These are phyloP conservation scores for Harpagifer antarcticus DNA, from an alignment of 2,797 vertebrate species.

Conservation along the genomic window DNA sequence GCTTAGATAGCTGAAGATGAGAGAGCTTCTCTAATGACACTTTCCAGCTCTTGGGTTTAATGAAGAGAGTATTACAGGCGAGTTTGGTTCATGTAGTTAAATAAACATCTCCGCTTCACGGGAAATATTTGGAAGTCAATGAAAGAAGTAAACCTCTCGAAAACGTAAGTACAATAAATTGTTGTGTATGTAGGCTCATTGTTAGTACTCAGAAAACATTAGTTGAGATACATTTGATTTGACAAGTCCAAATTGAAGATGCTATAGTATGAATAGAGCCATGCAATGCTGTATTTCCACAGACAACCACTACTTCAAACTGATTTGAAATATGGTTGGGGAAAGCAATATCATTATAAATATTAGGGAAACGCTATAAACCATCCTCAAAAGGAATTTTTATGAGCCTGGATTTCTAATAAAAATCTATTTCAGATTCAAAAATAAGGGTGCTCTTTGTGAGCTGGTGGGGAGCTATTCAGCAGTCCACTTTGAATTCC, in stretches of 20 bases:
- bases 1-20: conserved; percentile 57
- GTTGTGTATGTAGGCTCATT: conserved; percentile 56
- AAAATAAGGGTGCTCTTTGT: conserved; percentile 72
- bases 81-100: conserved; percentile 51
- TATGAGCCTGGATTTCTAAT: conserved; percentile 75
- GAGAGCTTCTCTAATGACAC: conserved; percentile 59
- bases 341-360: conserved; percentile 76
- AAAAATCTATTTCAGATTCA: conserved; percentile 67
- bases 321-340: conserved; percentile 69
- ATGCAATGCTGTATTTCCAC: conserved; percentile 33
- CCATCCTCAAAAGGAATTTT: conserved; percentile 82
- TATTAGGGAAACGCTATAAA: conserved; percentile 76
- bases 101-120: conserved; percentile 40
- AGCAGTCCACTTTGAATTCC: conserved; percentile 71
- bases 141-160: conserved; percentile 26
- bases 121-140: conserved; percentile 53
- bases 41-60: conserved; percentile 43
- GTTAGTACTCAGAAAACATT: conserved; percentile 62
- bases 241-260: conserved; percentile 49
- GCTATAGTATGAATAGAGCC: conserved; percentile 33
- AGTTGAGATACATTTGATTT: conserved; percentile 57
- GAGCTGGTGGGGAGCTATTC: conserved; percentile 52
- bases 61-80: conserved; percentile 55
- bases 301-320: conserved; percentile 73
- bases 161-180: conserved; percentile 60